Evolutionary conservation across 92 coral and sea anemone species (phyloP), one percentile per base, ranked within the genome.

Genomic region (Epizoanthus scotinus): DNA sequence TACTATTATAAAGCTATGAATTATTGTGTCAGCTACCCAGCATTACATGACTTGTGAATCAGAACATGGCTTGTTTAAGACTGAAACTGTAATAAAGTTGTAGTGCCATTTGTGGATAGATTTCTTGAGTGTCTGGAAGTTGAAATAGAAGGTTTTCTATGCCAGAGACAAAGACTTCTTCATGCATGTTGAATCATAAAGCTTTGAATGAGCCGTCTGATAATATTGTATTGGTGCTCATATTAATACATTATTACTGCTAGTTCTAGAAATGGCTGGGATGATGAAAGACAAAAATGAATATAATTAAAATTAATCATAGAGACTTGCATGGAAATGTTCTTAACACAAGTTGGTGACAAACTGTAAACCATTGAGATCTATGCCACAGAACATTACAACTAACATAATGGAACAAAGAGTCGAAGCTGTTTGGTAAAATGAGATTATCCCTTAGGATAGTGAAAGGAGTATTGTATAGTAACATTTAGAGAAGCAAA

Each of bases 161-260:
- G 20, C 52, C 78, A 71, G 61, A 59, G 81, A 36, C 15, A 25
- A 58, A 59, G 44, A 22, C 21, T 18, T 20, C 36, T 59, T 75
- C 56, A 38, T 75, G 81, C 53, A 17, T 75, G 81, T 55, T 75
- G 68, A 75, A 75, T 66, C 81, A 59, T 55, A 59, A 58, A 36
- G 67, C 24, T 10, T 8, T 73, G 31, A 50, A 59, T 71, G 26
- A 57, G 50, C 38, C 14, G 10, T 70, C 52, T 47, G 26, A 57
- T 60, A 25, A 55, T 31, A 57, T 75, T n/a, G 22, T 20, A 19
- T n/a, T 18, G 9, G 19, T n/a, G 20, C 38, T 17, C 19, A 20
- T 42, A 49, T 75, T 54, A 17, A 19, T 73, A 4, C 7, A 31
- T 9, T 52, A 47, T 47, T 47, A 3, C 52, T 44, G 52, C 52